Base-by-base conservation (phyloP, 2,797 vertebrate genomes). In the Melanotaenia trifasciata region DNA sequence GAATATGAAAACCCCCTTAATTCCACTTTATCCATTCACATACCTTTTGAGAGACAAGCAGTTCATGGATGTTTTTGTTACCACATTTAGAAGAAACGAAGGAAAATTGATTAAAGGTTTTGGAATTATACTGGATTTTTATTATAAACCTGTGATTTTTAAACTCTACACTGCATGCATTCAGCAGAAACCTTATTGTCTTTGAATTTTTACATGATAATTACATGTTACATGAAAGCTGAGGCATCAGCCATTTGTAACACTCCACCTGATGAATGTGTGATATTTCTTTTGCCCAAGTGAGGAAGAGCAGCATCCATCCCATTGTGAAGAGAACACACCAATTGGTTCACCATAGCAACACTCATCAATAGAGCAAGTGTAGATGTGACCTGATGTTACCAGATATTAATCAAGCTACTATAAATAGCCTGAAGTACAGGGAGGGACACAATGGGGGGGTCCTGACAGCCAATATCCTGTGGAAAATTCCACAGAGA, bases 331-430 rank as follows among this genome's bases (percentile, higher is more conserved):
- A 72, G 80, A 83, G 85, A 84, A 84, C 80, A 91, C 73, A 85
- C 88, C 89, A 84, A 89, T 92, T 75, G 69, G 86, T 84, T 95
- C 89, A 78, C 92, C 90, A 92, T 93, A 87, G 93, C 89, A 89
- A 95, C 93, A 57, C 87, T 92, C 88, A 91, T 94, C 94, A 94
- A 93, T 94, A 90, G 92, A 94, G 92, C 94, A 94, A 93, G 93
- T 94, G 92, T 90, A 90, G 91, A 94, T 93, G 89, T 94, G 94
- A 94, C 94, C 93, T 83, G 88, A 89, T 92, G 92, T 92, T 92
- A 91, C 92, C 90, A 94, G 90, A 95, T 94, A 94, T 95, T 95
- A 95, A 95, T 95, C 94, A 94, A 90, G 81, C 67, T 67, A 58
- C 93, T 95, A 94, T 92, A 94, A 94, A 95, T 95, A 96, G 90